These are phyloP conservation scores for Tor tambroides DNA, from an alignment of 2,113 vertebrate genomes.

Conservation along the genomic window DNA sequence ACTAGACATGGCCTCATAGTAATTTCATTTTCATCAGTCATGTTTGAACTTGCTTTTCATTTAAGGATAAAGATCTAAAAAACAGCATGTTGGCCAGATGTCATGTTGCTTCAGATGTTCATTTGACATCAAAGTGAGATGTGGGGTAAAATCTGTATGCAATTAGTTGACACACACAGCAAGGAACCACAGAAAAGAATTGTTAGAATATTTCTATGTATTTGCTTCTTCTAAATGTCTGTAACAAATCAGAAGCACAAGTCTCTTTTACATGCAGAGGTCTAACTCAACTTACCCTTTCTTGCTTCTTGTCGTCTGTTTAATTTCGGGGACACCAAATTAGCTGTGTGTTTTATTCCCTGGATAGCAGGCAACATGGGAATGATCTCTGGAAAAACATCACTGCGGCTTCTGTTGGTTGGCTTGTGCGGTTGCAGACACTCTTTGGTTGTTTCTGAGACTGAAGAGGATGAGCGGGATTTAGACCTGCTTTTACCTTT, in stretches of 20 bases:
- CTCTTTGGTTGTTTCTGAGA: conserved; percentile 76
- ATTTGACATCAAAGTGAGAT: conserved; percentile 28
- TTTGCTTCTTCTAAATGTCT: not conserved
- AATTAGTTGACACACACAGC: conserved; percentile 18
- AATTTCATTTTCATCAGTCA: conserved; percentile 44
- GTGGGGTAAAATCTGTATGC: conserved; percentile 22
- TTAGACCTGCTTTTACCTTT: conserved; percentile 73
- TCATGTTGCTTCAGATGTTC: conserved; percentile 22
- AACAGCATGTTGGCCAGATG: conserved; percentile 9
- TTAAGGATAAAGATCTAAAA: conserved; percentile 26
- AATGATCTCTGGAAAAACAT: conserved; percentile 73
- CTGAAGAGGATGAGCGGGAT: conserved; percentile 70
- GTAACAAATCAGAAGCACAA: not conserved
- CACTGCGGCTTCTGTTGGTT: conserved; percentile 69
- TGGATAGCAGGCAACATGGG: conserved; percentile 64
- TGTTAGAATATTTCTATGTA: not conserved
- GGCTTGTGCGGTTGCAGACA: conserved; percentile 76
- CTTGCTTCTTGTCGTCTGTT: conserved; percentile 67
- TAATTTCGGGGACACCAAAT: conserved; percentile 74
- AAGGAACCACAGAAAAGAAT: not conserved
- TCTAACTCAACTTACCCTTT: conserved; percentile 77
- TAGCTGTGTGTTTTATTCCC: conserved; percentile 69
- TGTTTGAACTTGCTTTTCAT: conserved; percentile 39
- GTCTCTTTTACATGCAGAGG: not conserved
- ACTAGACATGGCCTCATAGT: not conserved